Percentiles rank a stretch among this genome's conserved stretches.
Conservation (phyloP, 2,888 invertebrate genomes). For the Frankliniella intonsa region DNA sequence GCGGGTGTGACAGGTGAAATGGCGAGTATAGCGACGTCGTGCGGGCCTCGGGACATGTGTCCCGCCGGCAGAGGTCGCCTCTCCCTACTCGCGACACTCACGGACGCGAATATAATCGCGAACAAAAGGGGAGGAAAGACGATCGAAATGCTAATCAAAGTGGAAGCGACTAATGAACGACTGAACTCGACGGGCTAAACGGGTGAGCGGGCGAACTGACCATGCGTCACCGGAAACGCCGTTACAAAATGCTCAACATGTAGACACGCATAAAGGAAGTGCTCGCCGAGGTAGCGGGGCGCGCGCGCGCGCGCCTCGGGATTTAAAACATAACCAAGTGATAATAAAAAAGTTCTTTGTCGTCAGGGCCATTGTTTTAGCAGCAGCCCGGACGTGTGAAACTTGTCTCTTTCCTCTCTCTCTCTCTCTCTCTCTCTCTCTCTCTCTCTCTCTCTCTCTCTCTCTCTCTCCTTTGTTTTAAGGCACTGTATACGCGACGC, state of each 20-base stretch:
- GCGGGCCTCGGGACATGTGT: too few relatives aligned
- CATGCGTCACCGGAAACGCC: neutral
- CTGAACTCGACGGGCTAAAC: neutral
- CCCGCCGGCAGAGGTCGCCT: too few relatives aligned
- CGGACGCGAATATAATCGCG: too few relatives aligned
- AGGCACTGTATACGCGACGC: conserved; percentile 29
- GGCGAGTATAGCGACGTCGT: too few relatives aligned
- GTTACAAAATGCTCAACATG: conserved; percentile 11
- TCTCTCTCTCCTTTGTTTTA: conserved; percentile 4
- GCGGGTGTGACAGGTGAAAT: neutral
- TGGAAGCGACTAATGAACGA: neutral
- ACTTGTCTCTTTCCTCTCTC: neutral
- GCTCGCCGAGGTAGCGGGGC: neutral
- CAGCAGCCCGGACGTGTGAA: conserved; percentile 22
- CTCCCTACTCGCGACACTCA: too few relatives aligned
- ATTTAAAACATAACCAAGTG: conserved; percentile 23
- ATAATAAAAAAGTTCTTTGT: conserved; percentile 24
- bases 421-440: neutral
- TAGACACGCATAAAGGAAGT: neutral
- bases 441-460: neutral
- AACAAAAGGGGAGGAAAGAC: too few relatives aligned
- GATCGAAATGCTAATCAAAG: conserved; percentile 14
- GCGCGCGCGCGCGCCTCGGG: neutral
- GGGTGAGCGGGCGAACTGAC: neutral
- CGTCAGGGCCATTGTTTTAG: conserved; percentile 13